Evolutionary conservation across 2,113 vertebrate species (phyloP).

Genomic region (Megaceryle torquata): DNA sequence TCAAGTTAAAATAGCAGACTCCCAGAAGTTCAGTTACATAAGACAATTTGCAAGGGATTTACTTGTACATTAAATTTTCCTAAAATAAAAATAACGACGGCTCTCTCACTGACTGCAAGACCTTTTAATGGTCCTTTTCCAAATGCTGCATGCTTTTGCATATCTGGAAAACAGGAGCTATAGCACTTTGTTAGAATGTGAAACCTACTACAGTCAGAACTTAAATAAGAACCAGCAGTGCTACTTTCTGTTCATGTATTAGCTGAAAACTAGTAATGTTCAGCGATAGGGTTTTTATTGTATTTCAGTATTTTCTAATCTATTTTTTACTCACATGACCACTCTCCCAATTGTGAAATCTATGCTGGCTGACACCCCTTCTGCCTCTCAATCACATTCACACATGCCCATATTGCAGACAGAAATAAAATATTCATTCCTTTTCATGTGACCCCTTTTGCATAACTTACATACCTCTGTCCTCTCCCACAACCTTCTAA

Average conservation of each 20-base stretch:
- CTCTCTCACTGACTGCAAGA: neutral
- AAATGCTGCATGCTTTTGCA: neutral
- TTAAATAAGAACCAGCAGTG: neutral
- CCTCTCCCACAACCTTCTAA: constrained; percentile 7
- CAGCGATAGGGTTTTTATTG: neutral
- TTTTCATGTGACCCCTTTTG: neutral
- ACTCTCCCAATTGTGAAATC: neutral
- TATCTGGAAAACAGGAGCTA: neutral
- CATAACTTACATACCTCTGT: neutral
- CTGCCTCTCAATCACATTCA: neutral
- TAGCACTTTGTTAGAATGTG: neutral
- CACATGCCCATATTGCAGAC: neutral
- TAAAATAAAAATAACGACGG: neutral
- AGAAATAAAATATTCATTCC: neutral
- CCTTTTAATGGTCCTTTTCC: neutral
- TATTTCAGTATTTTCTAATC: neutral
- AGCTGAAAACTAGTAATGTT: neutral
- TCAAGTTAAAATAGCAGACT: neutral
- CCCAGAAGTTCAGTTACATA: neutral
- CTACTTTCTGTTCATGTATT: neutral
- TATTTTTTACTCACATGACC: neutral
- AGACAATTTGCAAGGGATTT: neutral
- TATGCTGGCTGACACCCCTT: neutral
- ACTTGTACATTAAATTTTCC: neutral
- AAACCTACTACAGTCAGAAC: neutral